phyloP scores from a whole-genome alignment of 1,140 invertebrate genomes.

The Drosophila arizonae region DNA sequence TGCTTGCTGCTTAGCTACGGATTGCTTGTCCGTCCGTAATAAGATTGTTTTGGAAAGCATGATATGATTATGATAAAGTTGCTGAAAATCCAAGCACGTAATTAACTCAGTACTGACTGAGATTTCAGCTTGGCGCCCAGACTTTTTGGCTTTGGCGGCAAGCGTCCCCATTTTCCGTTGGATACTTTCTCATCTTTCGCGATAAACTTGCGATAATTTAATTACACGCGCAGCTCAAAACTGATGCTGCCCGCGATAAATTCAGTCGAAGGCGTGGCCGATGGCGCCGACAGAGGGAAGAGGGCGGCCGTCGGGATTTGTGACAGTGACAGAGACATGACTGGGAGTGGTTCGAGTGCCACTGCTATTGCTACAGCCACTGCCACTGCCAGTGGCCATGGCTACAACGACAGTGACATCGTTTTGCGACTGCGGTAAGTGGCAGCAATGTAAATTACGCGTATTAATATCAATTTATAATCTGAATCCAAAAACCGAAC shows the following conservation, averaged over 20 bases:
- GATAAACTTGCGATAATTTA: slow-evolving; percentile 66
- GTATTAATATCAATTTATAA: slow-evolving; percentile 70
- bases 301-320: neutral
- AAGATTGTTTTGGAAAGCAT: slow-evolving; percentile 24
- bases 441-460: slow-evolving; percentile 67
- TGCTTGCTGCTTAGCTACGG: slow-evolving; percentile 3
- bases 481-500: slow-evolving; percentile 54
- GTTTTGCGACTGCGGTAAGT: slow-evolving; percentile 41
- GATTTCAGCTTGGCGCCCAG: slow-evolving; percentile 31
- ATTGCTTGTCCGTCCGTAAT: slow-evolving; percentile 2
- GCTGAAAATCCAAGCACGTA: slow-evolving; percentile 49
- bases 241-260: slow-evolving; percentile 17
- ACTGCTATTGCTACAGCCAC: neutral
- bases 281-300: too few relatives aligned
- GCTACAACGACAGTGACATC: neutral
- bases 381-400: neutral
- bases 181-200: slow-evolving; percentile 38
- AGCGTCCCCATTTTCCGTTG: slow-evolving; percentile 1
- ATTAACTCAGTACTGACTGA: slow-evolving; percentile 46
- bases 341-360: slow-evolving; percentile 32
- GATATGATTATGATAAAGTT: slow-evolving; percentile 49
- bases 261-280: neutral
- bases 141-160: slow-evolving; percentile 26
- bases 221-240: slow-evolving; percentile 56
- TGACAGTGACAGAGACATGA: slow-evolving; percentile 24